Evolutionary conservation across 1,140 invertebrate genomes (phyloP), one percentile per base, ranked within the genome.

Genomic region (Palaemon carinicauda): DNA sequence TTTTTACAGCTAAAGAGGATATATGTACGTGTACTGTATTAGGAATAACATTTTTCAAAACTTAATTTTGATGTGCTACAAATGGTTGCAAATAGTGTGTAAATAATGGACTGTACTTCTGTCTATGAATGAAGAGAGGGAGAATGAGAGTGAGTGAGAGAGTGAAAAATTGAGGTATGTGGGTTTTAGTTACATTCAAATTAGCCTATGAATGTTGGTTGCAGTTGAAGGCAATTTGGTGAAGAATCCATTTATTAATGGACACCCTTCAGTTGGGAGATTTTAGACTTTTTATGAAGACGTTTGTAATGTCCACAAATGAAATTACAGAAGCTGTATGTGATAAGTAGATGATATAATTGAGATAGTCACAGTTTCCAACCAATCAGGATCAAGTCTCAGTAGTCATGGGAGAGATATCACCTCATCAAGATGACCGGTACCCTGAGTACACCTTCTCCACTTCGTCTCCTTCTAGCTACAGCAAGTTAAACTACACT

Each of bases 401-500:
- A 54, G 94, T 96, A 0, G 96, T 96, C 93, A 92, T 97, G 9
- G 96, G 96, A 3, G 95, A 96, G 90, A 96, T 97, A 87, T 97
- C 96, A 14, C 96, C 96, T 4, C 95, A 97, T 91, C 95, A 96
- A 90, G 95, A 96, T 80, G 94, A 95, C 90, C 82, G 82, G 56
- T 83, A 73, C 41, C 75, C 74, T 77, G 82, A 83, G 71, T 83
- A 71, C 69, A 75, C 75, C 52, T 95, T 95, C 5, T 96, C 95
- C 24, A 95, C 94, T 1, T 96, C 96, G 90, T 96, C 96, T 27
- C 95, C 95, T 33, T 94, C 95, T 7, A 96, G 95, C 90, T 97
- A 97, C 92, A 96, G 95, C 90, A 95, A 97, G 90, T 92, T 97
- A 9, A 97, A 97, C 92, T 97, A 96, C 90, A 96, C 96, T 90